Conservation (phyloP, 2,888 invertebrate genomes). For the Carcina quercana region DNA sequence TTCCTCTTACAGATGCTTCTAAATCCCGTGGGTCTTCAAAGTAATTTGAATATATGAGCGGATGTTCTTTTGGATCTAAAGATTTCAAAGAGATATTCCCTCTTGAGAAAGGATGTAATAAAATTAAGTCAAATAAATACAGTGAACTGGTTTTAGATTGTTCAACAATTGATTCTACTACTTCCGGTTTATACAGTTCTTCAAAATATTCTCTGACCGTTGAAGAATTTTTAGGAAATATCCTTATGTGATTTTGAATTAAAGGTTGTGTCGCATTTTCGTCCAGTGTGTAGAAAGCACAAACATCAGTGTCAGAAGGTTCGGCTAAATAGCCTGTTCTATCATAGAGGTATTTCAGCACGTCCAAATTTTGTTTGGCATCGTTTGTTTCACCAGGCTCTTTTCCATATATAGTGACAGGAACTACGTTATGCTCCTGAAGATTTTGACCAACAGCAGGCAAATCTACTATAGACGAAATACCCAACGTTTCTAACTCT, state of each 20-base stretch:
- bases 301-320: no score
- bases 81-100: slow-evolving; percentile 73
- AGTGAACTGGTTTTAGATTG: slow-evolving; percentile 33
- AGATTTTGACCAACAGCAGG: slow-evolving; percentile 38
- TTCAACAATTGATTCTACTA: slow-evolving; percentile 27
- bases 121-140: slow-evolving; percentile 37
- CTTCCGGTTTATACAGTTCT: slow-evolving; percentile 29
- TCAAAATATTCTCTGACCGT: no score
- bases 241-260: no score
- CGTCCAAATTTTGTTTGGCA: no score
- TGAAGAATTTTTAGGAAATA: no score
- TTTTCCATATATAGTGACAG: slow-evolving; percentile 21
- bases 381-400: no score
- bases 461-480: slow-evolving; percentile 28
- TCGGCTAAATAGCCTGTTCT: no score
- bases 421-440: slow-evolving; percentile 30
- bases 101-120: slow-evolving; percentile 65
- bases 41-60: slow-evolving; percentile 78
- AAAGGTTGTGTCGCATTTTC: no score
- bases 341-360: no score
- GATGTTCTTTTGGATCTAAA: slow-evolving; percentile 71
- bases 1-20: slow-evolving; percentile 32
- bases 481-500: slow-evolving; percentile 31
- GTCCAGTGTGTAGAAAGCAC: no score
- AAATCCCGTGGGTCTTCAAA: slow-evolving; percentile 64